Conservation (phyloP, 2,888 invertebrate genomes). For the Pimpla rufipes region DNA sequence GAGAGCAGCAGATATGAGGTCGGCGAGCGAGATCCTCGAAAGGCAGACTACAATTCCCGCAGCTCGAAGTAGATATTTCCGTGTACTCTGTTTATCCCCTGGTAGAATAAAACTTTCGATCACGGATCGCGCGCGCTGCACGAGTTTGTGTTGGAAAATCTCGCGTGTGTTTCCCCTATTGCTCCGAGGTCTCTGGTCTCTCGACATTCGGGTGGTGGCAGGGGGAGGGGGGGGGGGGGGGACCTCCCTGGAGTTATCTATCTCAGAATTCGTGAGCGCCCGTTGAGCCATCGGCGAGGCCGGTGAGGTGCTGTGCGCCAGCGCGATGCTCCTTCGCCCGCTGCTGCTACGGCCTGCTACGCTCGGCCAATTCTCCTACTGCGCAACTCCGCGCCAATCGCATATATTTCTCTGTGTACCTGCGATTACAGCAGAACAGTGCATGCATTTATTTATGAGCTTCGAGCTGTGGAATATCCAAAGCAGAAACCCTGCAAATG, state of each 20-base stretch:
- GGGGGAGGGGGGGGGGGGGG: no score
- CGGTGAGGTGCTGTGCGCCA: neutral
- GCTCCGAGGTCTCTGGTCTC: constrained; percentile 31
- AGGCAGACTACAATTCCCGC: constrained; percentile 51
- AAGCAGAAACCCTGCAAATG: no score
- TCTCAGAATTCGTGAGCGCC: constrained; percentile 47
- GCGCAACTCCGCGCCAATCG: neutral
- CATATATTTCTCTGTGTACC: no score
- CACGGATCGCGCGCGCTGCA: constrained; percentile 29
- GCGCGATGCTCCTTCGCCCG: neutral
- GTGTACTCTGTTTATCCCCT: constrained; percentile 37
- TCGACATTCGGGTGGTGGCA: neutral
- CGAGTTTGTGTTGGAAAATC: constrained; percentile 45
- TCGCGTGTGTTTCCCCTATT: constrained; percentile 28
- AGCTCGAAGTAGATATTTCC: constrained; percentile 44
- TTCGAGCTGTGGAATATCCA: no score
- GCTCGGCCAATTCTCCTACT: constrained; percentile 1
- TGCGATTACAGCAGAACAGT: no score
- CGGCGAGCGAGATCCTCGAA: constrained; percentile 12
- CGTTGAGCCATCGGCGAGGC: constrained; percentile 6
- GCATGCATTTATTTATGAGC: no score
- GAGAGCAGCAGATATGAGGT: neutral
- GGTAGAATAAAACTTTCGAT: constrained; percentile 63
- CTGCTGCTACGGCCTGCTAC: neutral
- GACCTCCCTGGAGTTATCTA: constrained; percentile 40